A percentile compares a stretch with the other conserved stretches of the same genome.
Conservation (phyloP, 64 coral and sea anemone species). For the Trachythela sp. region DNA sequence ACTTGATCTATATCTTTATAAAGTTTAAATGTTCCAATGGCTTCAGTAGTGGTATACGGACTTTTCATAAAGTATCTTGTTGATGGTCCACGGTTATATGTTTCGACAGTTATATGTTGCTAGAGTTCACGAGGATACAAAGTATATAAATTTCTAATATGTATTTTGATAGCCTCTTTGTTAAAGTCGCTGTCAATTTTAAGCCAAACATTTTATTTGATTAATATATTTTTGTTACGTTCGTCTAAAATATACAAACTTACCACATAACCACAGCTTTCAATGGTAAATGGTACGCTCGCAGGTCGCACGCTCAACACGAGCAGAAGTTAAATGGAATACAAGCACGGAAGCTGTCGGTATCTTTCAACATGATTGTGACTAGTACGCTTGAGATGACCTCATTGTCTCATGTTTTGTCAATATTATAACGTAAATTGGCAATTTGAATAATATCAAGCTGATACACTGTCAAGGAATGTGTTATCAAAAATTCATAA, state of each 20-base stretch:
- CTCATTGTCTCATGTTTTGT: slow-evolving; percentile 2
- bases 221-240: background rate
- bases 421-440: background rate
- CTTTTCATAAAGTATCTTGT: no score
- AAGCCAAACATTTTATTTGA: background rate
- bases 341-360: background rate
- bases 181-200: background rate
- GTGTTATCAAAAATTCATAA: background rate
- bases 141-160: no score
- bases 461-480: background rate
- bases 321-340: background rate
- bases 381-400: background rate
- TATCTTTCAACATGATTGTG: background rate
- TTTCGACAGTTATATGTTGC: no score
- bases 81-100: no score
- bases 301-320: background rate
- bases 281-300: background rate
- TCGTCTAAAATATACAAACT: background rate
- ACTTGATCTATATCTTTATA: no score
- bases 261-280: background rate
- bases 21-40: no score
- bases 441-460: background rate
- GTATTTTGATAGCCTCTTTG: background rate
- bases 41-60: no score
- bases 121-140: no score